A percentile compares a stretch with the other conserved stretches of the same genome.
These are phyloP conservation scores for Zhuqinia jingwanae DNA, from an alignment of 2,888 invertebrate genomes.

Conservation along the genomic window DNA sequence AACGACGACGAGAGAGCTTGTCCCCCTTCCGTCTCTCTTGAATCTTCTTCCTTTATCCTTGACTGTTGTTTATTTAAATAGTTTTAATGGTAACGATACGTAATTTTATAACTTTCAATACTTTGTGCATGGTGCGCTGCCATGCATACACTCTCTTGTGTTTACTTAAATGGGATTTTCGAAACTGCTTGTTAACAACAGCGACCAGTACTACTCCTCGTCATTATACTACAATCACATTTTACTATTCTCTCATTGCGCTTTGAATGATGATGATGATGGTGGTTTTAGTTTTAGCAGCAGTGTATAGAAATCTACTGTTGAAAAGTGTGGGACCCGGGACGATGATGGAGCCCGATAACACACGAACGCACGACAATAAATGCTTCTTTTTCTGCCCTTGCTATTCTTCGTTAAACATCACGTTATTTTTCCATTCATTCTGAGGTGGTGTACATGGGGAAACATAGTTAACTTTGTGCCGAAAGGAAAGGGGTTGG, in stretches of 20 bases:
- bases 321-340: conserved; percentile 42
- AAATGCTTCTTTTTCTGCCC: not conserved
- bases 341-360: conserved; percentile 50
- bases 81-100: not conserved
- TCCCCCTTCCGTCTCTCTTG: conserved; percentile 14
- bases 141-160: not conserved
- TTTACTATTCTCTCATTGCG: not conserved
- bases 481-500: too few species aligned
- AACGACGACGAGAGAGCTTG: conserved; percentile 8
- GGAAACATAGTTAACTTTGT: too few species aligned
- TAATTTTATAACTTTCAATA: not conserved
- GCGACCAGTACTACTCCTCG: conserved; percentile 16
- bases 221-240: not conserved
- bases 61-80: conserved; percentile 35
- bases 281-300: not conserved
- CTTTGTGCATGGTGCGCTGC: not conserved
- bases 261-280: not conserved
- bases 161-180: not conserved
- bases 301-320: not conserved
- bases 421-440: not conserved
- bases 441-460: not conserved
- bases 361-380: conserved; percentile 44
- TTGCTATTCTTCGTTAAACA: not conserved
- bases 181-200: conserved; percentile 4
- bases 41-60: conserved; percentile 1